A percentile compares a stretch with the other conserved stretches of the same genome.
These are phyloP conservation scores for Meteorus cinctellus DNA, from an alignment of 2,888 invertebrate species.

Conservation along the genomic window DNA sequence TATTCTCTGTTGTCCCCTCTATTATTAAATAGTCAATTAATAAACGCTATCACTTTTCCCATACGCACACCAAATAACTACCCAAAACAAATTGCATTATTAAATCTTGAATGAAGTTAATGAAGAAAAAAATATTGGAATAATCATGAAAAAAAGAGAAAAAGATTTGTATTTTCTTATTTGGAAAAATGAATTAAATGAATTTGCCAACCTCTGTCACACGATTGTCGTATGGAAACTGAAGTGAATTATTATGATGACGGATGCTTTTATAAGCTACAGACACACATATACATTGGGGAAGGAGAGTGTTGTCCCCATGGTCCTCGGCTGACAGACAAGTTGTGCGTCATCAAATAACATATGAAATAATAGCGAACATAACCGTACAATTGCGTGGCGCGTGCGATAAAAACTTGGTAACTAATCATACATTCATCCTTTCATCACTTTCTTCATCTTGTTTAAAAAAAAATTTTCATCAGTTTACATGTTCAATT, in stretches of 20 bases:
- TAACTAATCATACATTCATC: too few species aligned
- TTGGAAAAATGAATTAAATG: conserved; percentile 15
- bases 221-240: conserved; percentile 55
- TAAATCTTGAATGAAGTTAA: background rate
- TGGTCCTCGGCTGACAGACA: background rate
- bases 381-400: background rate
- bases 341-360: conserved; percentile 11
- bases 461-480: too few species aligned
- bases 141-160: background rate
- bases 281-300: conserved; percentile 44
- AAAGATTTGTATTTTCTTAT: background rate
- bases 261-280: conserved; percentile 65
- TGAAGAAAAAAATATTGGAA: background rate
- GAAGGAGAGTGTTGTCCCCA: conserved; percentile 23
- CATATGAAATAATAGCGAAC: background rate
- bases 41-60: background rate
- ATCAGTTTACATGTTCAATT: too few species aligned
- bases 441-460: too few species aligned
- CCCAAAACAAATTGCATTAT: background rate
- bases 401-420: background rate
- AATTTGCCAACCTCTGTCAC: conserved; percentile 35
- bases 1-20: background rate
- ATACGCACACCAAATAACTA: background rate
- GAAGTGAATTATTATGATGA: conserved; percentile 61
- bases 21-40: background rate